Evolutionary conservation across 2,888 invertebrate species (phyloP).

Genomic region (Mesochorus sp.): DNA sequence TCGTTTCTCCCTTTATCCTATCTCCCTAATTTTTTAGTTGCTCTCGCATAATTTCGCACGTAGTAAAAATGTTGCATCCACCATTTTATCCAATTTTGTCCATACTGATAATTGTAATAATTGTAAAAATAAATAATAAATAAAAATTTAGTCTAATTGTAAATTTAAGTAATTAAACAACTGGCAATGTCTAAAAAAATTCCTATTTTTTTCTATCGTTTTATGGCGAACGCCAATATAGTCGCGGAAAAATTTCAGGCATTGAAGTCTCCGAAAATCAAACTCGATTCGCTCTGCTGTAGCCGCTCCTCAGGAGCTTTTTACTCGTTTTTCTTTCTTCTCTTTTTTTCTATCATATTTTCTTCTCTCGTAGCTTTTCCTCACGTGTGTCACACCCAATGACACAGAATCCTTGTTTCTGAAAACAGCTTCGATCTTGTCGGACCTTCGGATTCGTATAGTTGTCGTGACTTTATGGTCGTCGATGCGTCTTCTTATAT

Average conservation of each 20-base stretch:
- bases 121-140: background rate
- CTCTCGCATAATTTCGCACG: too few species aligned
- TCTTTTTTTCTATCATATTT: background rate
- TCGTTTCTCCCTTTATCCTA: background rate
- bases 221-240: background rate
- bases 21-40: constrained; percentile 44
- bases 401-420: constrained; percentile 18
- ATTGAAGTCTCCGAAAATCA: constrained; percentile 26
- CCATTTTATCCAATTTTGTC: too few species aligned
- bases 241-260: constrained; percentile 8
- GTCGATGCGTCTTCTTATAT: constrained; percentile 14
- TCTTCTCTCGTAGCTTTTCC: background rate
- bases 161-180: background rate
- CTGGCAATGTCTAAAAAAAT: too few species aligned
- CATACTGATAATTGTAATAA: too few species aligned
- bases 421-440: constrained; percentile 9
- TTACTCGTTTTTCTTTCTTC: background rate
- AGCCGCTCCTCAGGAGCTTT: background rate
- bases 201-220: background rate
- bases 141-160: background rate
- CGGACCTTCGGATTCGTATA: background rate
- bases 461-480: background rate
- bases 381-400: constrained; percentile 5
- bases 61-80: too few species aligned
- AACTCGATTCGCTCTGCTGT: background rate